A percentile compares a stretch with the other conserved stretches of the same genome.
phyloP scores from a whole-genome alignment of 2,888 invertebrate genomes.

The Dolichomitus sp. region DNA sequence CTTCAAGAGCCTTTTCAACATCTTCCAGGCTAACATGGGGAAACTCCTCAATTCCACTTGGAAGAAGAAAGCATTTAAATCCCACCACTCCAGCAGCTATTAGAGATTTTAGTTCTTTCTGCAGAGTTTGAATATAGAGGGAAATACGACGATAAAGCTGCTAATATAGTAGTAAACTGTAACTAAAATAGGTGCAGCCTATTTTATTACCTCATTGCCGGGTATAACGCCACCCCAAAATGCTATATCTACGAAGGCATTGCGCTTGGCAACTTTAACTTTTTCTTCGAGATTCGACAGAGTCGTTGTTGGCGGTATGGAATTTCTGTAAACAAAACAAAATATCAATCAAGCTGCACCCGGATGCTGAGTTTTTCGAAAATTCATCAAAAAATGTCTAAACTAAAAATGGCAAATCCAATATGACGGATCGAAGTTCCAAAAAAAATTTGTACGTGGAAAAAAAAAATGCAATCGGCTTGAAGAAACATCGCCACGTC shows the following conservation, averaged over 20 bases:
- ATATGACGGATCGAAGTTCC: no score
- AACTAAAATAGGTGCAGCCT: neutral
- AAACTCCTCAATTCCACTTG: constrained; percentile 91
- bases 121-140: constrained; percentile 55
- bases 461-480: no score
- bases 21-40: constrained; percentile 88
- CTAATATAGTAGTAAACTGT: neutral
- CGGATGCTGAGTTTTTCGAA: no score
- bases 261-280: constrained; percentile 88
- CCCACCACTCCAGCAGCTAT: constrained; percentile 91
- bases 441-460: no score
- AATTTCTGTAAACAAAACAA: constrained; percentile 87
- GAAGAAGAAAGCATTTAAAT: constrained; percentile 91
- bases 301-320: constrained; percentile 91
- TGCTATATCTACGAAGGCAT: constrained; percentile 90
- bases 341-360: neutral
- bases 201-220: constrained; percentile 88
- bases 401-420: no score
- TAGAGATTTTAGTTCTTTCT: constrained; percentile 88
- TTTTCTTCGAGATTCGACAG: constrained; percentile 89
- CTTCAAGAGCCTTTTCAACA: constrained; percentile 88
- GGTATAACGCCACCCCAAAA: constrained; percentile 94
- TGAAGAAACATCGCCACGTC: no score
- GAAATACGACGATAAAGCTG: neutral
- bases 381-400: no score